These are phyloP conservation scores for Tachina fera DNA, from an alignment of 2,888 invertebrate species.

Conservation along the genomic window DNA sequence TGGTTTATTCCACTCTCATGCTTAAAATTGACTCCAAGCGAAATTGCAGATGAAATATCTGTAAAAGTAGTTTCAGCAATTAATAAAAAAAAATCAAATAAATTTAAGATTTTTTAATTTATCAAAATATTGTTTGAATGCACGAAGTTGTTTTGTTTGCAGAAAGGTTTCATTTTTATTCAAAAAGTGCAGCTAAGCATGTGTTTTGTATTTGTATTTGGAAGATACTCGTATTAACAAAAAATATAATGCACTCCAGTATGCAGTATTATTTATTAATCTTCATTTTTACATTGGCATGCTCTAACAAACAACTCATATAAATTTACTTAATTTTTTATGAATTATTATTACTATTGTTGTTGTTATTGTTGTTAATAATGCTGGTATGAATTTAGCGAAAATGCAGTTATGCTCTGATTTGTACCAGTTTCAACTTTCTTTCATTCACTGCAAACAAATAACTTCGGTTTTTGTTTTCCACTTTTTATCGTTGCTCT, in stretches of 20 bases:
- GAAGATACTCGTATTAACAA: background rate
- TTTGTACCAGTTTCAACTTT: conserved; percentile 83
- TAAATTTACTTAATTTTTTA: conserved; percentile 21
- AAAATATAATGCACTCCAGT: conserved; percentile 14
- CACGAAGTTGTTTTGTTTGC: conserved; percentile 16
- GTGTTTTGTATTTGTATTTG: background rate
- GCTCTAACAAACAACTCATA: conserved; percentile 62
- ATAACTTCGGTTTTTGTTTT: conserved; percentile 57
- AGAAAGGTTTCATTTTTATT: conserved; percentile 27
- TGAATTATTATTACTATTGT: conserved; percentile 34
- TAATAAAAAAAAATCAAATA: conserved; percentile 28
- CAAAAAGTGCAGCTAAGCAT: conserved; percentile 4
- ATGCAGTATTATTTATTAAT: conserved; percentile 50
- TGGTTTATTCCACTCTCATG: conserved; percentile 33
- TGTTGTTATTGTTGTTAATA: conserved; percentile 29
- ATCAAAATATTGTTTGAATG: conserved; percentile 13
- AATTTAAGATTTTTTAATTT: conserved; percentile 8
- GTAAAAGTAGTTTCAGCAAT: conserved; percentile 15
- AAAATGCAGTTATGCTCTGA: conserved; percentile 83
- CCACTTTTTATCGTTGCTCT: conserved; percentile 39
- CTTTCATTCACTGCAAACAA: conserved; percentile 76
- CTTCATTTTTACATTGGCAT: conserved; percentile 58
- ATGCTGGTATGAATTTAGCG: conserved; percentile 73
- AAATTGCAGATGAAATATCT: conserved; percentile 39
- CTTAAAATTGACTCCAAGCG: conserved; percentile 10